Conservation (phyloP, 92 coral and sea anemone genomes). For the Epizoanthus fatuus region DNA sequence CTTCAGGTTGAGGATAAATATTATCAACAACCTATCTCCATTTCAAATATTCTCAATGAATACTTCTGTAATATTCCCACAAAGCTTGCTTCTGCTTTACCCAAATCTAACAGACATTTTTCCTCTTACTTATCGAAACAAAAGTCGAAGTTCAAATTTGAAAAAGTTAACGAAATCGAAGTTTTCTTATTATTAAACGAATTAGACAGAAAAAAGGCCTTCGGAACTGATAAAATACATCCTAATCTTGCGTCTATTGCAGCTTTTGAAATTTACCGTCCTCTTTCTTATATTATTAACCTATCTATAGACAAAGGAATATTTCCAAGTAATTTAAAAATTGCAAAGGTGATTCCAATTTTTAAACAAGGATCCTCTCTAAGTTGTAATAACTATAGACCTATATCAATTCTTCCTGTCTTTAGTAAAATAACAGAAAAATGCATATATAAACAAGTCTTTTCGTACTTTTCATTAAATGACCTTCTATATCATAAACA, state of each 20-base stretch:
- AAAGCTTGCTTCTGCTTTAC: no score
- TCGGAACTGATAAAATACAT: neutral
- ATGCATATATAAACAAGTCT: slow-evolving; percentile 32
- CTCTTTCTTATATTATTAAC: slow-evolving; percentile 33
- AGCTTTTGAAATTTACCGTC: slow-evolving; percentile 21
- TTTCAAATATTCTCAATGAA: slow-evolving; percentile 9
- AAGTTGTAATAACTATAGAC: no score
- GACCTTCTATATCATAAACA: slow-evolving; percentile 6
- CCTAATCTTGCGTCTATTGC: slow-evolving; percentile 11
- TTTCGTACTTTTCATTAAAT: slow-evolving; percentile 28
- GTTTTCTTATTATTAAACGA: neutral
- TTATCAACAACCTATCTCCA: slow-evolving; percentile 30
- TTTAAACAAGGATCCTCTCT: slow-evolving; percentile 45
- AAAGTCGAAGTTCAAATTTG: no score
- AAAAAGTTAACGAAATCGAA: no score
- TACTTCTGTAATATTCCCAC: slow-evolving; percentile 29
- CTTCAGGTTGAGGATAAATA: slow-evolving; percentile 7
- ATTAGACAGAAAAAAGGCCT: slow-evolving; percentile 26
- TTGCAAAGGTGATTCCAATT: slow-evolving; percentile 33
- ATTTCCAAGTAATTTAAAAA: slow-evolving; percentile 30
- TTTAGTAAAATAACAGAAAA: slow-evolving; percentile 52
- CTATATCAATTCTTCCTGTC: slow-evolving; percentile 7
- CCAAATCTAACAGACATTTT: no score
- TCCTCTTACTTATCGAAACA: no score
- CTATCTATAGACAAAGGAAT: neutral